Evolutionary conservation across 1,140 invertebrate species (phyloP), one percentile per base, ranked within the genome.

Genomic region (Bemisia tabaci): DNA sequence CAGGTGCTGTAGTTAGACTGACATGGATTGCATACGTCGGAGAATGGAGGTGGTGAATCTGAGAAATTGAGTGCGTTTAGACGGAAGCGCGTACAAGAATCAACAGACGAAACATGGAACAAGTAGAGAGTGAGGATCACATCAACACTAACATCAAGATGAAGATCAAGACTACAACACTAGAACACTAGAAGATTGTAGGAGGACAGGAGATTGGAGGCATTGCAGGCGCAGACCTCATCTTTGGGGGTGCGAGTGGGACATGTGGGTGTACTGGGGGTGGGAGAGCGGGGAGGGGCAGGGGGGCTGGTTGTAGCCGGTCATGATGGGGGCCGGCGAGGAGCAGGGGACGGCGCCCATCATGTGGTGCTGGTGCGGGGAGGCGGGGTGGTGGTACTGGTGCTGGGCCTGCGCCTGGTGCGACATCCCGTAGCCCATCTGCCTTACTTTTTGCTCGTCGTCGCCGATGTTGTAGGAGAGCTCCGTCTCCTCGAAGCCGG

Each of bases 401-500:
- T 86, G 85, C 65, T 81, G 75, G 76, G 79, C 75, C 70, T 74
- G 74, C 75, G 81, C 76, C 70, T 77, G 76, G 80, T 82, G 80
- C 74, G 87, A 86, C 74, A 87, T 86, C 58, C 75, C 74, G 80
- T 92, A 92, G 80, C 91, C 90, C 85, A 91, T 84, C 87, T 92
- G 90, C 81, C 91, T 92, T 91, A 94, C 91, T 92, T 94, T 94
- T 82, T 91, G 89, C 79, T 93, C 90, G 79, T 94, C 91, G 81
- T 93, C 91, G 77, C 87, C 88, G 77, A 96, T 92, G 82, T 93
- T 93, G 84, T 97, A 98, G 67, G 92, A 95, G 69, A 97, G 85
- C 83, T 98, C 95, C 61, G 95, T 97, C 79, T 98, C 95, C 82
- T 97, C 95, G 83, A 95, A 98, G 68, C 95, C 95, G 59, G 94